A percentile compares a stretch with the other conserved stretches of the same genome.
Evolutionary conservation across 2,113 vertebrate species (phyloP).

Genomic region (Nycticorax nycticorax): DNA sequence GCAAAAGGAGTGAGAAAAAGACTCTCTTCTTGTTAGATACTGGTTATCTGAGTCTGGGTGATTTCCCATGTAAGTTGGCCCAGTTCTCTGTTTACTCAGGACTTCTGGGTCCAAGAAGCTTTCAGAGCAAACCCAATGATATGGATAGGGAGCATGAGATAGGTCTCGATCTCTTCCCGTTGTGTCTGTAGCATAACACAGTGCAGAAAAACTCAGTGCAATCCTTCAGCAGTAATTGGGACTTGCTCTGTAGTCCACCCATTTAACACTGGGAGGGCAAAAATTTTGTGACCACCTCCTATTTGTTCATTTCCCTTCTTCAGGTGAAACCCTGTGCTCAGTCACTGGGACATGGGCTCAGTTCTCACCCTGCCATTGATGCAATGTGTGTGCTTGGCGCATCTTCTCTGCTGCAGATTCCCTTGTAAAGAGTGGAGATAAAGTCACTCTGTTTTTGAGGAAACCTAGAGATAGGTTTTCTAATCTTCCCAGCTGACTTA

Average conservation of each 20-base stretch:
- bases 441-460: background rate
- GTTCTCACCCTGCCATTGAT: background rate
- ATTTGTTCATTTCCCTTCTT: background rate
- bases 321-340: background rate
- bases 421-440: background rate
- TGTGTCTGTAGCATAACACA: background rate
- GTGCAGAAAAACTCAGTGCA: background rate
- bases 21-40: background rate
- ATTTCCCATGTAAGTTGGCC: background rate
- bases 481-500: slow-evolving; percentile 4
- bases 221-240: accelerated
- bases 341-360: accelerated
- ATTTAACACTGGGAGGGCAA: background rate
- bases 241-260: background rate
- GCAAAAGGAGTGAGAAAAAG: background rate
- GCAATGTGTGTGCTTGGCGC: background rate
- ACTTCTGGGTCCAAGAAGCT: background rate
- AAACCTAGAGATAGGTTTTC: background rate
- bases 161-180: background rate
- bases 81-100: background rate
- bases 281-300: accelerated
- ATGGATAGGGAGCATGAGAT: background rate
- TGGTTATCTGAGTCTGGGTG: background rate
- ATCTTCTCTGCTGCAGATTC: background rate
- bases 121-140: background rate